These are phyloP conservation scores for Anoura caudifer DNA, from an alignment of 2,113 vertebrate genomes.

Conservation along the genomic window DNA sequence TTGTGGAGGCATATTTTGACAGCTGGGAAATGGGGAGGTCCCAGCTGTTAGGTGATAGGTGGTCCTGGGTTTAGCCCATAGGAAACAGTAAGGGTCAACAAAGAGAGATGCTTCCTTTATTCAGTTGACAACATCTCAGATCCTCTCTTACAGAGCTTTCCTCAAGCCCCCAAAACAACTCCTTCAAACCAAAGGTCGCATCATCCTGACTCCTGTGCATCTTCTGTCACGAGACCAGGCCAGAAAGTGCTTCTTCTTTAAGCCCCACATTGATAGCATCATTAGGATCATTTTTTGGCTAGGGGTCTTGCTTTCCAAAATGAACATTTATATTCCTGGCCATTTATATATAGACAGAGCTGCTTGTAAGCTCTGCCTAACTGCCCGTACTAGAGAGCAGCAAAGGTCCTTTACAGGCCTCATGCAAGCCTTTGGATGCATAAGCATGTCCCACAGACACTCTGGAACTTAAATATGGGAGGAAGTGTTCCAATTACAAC, in stretches of 20 bases:
- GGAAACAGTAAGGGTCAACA: neutral
- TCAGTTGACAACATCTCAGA: neutral
- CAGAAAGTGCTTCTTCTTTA: neutral
- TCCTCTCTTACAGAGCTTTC: neutral
- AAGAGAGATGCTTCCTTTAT: neutral
- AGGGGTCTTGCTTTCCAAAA: conserved; percentile 10
- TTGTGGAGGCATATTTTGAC: neutral
- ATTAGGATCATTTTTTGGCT: neutral
- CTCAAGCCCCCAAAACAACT: neutral
- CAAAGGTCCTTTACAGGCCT: neutral
- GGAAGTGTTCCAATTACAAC: conserved; percentile 38
- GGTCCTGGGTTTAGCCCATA: neutral
- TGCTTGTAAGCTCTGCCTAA: conserved; percentile 28
- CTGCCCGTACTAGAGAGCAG: neutral
- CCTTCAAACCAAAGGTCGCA: neutral
- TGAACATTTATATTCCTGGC: conserved; percentile 12
- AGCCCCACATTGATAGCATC: neutral
- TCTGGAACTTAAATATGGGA: conserved; percentile 28
- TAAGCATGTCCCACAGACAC: conserved; percentile 16
- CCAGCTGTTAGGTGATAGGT: neutral
- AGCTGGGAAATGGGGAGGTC: neutral
- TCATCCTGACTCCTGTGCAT: neutral
- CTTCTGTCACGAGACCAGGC: neutral
- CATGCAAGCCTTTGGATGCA: conserved; percentile 44
- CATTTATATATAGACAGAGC: neutral